Evolutionary conservation across 1,140 invertebrate species (phyloP), one percentile per base, ranked within the genome.

Genomic region (Cherax quadricarinatus): DNA sequence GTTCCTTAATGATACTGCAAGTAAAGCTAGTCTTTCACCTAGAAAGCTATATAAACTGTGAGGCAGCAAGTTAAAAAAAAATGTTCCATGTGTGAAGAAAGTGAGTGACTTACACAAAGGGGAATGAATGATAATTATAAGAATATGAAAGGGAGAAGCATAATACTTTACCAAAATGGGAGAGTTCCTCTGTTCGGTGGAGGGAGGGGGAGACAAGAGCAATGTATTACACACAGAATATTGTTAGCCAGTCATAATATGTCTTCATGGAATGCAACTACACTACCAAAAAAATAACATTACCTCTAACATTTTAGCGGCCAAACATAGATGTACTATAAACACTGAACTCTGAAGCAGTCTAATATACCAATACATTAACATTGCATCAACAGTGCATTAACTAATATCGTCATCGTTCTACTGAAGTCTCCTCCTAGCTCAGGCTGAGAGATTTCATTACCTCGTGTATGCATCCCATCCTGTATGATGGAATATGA

Each of bases 141-240:
- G 51, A 51, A 10, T 53, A 30, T 84, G 83, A 84, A 41, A 41
- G 57, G 49, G 62, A 75, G 48, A 89, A 82, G 81, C 49, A 75
- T 53, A 48, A 89, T 89, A 89, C 88, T 49, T 89, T 89, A 89
- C 88, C 88, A 84, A 81, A 21, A 57, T 75, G 88, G 81, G 88
- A 89, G 88, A 89, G 73, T 10, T 89, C 88, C 88, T 89, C 88
- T 89, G 81, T 62, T 73, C 81, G 80, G 82, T 70, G 80, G 30
- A 80, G 60, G 66, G 80, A 60, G 73, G 24, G 30, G 86, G 78
- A 73, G 41, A 88, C n/a, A 88, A 83, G 49, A 53, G 16, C 48
- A 24, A 60, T 83, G 57, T 21, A 83, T 53, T 57, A 83, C 51
- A 83, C 51, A 83, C 24, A 83, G n/a, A 57, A 53, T 51, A 24